Percentiles rank a stretch among this genome's conserved stretches.
phyloP scores from a whole-genome alignment of 2,113 vertebrate genomes.

The Macheiramphus alcinus region DNA sequence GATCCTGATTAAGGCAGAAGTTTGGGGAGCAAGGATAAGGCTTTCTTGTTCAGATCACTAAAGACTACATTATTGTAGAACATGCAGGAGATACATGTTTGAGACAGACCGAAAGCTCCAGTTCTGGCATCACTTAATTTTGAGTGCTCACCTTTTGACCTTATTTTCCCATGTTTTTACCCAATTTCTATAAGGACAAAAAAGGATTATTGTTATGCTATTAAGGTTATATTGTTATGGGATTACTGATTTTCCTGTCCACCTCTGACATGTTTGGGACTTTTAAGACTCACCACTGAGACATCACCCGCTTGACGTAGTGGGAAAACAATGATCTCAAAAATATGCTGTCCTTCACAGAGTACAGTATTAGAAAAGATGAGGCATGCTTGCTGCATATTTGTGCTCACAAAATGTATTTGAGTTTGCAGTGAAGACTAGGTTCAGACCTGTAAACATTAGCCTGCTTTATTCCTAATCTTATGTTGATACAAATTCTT shows the following conservation, averaged over 20 bases:
- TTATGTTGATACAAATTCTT: not conserved
- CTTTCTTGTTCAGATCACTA: not conserved
- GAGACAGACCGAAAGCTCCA: not conserved
- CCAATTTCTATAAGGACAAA: not conserved
- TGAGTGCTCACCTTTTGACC: not conserved
- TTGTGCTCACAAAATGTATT: not conserved
- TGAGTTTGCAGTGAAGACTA: not conserved
- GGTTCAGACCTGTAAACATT: not conserved
- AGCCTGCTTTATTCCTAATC: not conserved
- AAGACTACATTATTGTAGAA: not conserved
- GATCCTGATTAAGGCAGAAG: not conserved
- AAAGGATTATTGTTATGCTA: not conserved
- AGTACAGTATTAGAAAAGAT: not conserved
- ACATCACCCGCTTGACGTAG: fast-evolving
- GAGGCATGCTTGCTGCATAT: not conserved
- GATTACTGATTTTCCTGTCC: not conserved
- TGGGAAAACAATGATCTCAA: not conserved
- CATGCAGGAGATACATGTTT: not conserved
- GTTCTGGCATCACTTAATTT: not conserved
- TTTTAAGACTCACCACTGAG: not conserved
- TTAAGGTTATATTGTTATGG: not conserved
- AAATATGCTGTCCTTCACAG: not conserved
- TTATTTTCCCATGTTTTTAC: not conserved
- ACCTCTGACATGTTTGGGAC: not conserved
- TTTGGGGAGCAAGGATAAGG: not conserved